These are phyloP conservation scores for Tautogolabrus adspersus DNA, from an alignment of 2,113 vertebrate species.

Conservation along the genomic window DNA sequence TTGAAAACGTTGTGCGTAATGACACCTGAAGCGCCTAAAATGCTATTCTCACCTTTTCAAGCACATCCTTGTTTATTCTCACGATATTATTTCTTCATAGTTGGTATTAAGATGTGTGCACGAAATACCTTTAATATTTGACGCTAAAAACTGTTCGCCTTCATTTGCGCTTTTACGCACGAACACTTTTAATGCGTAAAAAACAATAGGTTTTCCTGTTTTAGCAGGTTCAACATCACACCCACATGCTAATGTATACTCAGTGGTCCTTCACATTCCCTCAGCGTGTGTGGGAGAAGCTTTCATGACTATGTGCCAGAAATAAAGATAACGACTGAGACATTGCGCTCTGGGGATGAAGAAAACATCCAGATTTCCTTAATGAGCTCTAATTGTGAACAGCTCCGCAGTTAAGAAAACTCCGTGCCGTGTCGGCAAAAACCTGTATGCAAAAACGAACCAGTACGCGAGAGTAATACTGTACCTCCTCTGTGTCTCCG, in stretches of 20 bases:
- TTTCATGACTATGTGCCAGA: conserved; percentile 44
- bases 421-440: neutral
- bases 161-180: conserved; percentile 41
- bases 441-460: neutral
- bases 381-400: neutral
- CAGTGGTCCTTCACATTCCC: conserved; percentile 33
- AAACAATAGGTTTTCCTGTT: neutral
- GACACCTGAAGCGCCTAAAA: neutral
- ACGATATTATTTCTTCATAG: neutral
- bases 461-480: conserved; percentile 19
- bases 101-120: neutral
- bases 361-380: neutral
- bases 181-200: conserved; percentile 5
- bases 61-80: neutral
- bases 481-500: conserved; percentile 87
- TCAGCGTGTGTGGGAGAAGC: conserved; percentile 33
- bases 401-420: neutral
- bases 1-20: conserved; percentile 27
- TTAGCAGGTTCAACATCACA: conserved; percentile 27
- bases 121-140: neutral
- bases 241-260: conserved; percentile 21
- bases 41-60: neutral
- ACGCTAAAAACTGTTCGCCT: fast-evolving
- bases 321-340: conserved; percentile 25
- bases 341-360: neutral